A percentile compares a stretch with the other conserved stretches of the same genome.
Evolutionary conservation across 2,888 invertebrate species (phyloP).

Genomic region (Temnothorax unifasciatus): DNA sequence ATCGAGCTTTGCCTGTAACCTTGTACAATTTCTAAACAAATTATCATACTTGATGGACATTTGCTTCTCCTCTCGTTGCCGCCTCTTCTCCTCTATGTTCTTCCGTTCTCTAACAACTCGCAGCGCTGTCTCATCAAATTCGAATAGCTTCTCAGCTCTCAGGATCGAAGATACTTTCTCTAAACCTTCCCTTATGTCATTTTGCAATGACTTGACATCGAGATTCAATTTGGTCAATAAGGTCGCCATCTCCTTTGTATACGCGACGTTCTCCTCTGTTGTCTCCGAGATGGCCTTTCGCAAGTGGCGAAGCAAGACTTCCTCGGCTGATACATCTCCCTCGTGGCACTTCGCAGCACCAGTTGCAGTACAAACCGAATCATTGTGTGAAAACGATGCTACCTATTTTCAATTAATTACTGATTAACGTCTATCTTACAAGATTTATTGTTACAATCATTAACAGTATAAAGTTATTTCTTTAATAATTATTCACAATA

Average conservation of each 20-base stretch:
- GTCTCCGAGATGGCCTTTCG: constrained; percentile 77
- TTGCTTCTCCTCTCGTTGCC: constrained; percentile 74
- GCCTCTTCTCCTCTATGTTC: constrained; percentile 73
- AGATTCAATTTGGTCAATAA: constrained; percentile 77
- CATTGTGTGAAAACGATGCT: constrained; percentile 36
- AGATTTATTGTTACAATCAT: neutral
- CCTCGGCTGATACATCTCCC: constrained; percentile 32
- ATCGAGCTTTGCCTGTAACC: constrained; percentile 74
- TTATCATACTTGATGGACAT: constrained; percentile 75
- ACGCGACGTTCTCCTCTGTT: constrained; percentile 77
- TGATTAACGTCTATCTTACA: neutral
- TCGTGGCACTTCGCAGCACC: constrained; percentile 42
- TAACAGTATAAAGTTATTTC: neutral
- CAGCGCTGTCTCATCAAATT: constrained; percentile 74
- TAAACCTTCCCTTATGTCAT: constrained; percentile 76
- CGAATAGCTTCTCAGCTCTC: constrained; percentile 76
- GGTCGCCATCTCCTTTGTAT: constrained; percentile 74
- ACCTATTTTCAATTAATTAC: constrained; percentile 40
- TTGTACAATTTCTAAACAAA: constrained; percentile 72
- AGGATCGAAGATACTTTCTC: constrained; percentile 76
- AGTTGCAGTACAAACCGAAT: constrained; percentile 35
- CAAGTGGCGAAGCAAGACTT: constrained; percentile 71
- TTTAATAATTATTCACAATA: constrained; percentile 1
- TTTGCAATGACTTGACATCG: constrained; percentile 75
- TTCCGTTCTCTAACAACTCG: constrained; percentile 73